Base-by-base conservation (phyloP, 2,113 vertebrate species). In the Poecilia latipinna region DNA sequence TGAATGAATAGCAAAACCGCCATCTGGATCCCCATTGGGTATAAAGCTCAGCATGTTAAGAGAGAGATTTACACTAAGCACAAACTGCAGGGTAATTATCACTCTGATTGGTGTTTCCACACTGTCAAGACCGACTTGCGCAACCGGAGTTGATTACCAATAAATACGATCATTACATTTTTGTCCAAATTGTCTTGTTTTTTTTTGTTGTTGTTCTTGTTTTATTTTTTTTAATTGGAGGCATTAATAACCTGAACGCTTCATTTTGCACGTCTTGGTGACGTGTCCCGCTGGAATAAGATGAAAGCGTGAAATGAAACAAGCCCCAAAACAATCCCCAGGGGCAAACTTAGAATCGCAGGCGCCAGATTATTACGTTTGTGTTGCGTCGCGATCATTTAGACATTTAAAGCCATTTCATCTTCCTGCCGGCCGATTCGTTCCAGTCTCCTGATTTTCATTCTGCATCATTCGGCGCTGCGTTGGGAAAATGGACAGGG, bases 311-410 rank as follows among this genome's bases (percentile, higher is more conserved):
- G 81, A 89, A 88, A 91, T 85, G 72, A 89, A 78, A 80, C 81
- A 75, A 67, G 68, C 73, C 82, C 81, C 24, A 68, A 85, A 90
- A 85, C 72, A 70, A 79, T 86, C 78, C 90, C 85, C 86, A 12
- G 74, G 78, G 88, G 90, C 88, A 13, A 83, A 86, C 64, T 85
- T 92, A 78, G 72, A 74, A 90, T 72, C 82, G 84, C 81, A 86
- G 70, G 74, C 81, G 48, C 89, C 86, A 86, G 92, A 91, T 91
- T 91, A 91, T 78, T 87, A 80, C 85, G 75, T 68, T 72, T 84
- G 51, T 10, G 24, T 57, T 24, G 51, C 10, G 22, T 8, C 22
- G 24, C 51, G 24, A 57, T 89, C 74, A 77, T 83, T 77, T 74
- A 57, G n/a, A 82, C 75, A 35, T 77, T 80, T 70, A 57, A 69